Evolutionary conservation across 2,888 invertebrate genomes (phyloP).

Genomic region (Protonemura montana): DNA sequence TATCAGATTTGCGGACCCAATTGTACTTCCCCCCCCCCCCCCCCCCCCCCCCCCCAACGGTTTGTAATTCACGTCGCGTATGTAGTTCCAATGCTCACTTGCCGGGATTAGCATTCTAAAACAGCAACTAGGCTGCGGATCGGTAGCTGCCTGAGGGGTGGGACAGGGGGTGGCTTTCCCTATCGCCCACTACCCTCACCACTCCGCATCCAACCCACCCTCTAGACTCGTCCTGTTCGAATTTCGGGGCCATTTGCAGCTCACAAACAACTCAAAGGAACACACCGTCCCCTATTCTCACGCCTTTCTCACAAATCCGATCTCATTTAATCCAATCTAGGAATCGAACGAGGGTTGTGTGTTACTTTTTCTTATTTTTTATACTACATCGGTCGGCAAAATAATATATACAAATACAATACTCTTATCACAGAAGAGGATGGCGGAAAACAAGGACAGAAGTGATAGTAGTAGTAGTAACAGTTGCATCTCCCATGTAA

Average conservation of each 20-base stretch:
- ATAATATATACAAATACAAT: conserved; percentile 36
- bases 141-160: not conserved
- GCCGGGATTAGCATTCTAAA: conserved; percentile 47
- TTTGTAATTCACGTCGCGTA: conserved; percentile 40
- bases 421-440: not conserved
- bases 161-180: not conserved
- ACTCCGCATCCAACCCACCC: not conserved
- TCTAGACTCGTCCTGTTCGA: conserved; percentile 16
- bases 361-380: not conserved
- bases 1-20: conserved; percentile 35
- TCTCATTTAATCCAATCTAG: conserved; percentile 45
- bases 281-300: conserved; percentile 28
- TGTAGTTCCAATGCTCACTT: conserved; percentile 42
- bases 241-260: conserved; percentile 43
- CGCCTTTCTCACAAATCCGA: conserved; percentile 42
- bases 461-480: not conserved
- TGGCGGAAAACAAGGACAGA: conserved; percentile 18
- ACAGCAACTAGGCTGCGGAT: conserved; percentile 35
- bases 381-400: not conserved
- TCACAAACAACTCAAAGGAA: conserved; percentile 38
- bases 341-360: conserved; percentile 37
- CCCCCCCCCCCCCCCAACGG: not conserved
- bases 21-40: not conserved
- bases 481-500: conserved; percentile 1
- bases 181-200: conserved; percentile 1